phyloP scores from a whole-genome alignment of 2,797 vertebrate genomes.

The Rhinella marina region DNA sequence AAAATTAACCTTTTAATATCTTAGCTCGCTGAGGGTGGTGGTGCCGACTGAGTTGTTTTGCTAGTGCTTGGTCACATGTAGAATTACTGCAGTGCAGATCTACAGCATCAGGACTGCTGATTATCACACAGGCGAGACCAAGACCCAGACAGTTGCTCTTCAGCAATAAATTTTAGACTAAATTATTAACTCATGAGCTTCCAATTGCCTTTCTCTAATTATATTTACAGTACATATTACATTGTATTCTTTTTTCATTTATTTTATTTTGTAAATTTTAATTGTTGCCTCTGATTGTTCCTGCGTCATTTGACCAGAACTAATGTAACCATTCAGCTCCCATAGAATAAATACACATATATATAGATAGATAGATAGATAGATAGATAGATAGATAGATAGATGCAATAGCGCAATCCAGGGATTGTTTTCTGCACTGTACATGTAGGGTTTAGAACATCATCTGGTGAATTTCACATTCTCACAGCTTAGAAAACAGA shows the following conservation, averaged over 20 bases:
- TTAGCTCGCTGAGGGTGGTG: not conserved
- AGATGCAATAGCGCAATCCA: no score
- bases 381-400: no score
- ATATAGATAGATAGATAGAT: no score
- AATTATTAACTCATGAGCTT: conserved; percentile 8
- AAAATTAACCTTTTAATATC: conserved; percentile 16
- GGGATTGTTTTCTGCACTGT: no score
- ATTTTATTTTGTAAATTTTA: not conserved
- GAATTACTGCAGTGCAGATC: conserved; percentile 61
- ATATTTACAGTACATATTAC: not conserved
- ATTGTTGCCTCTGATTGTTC: no score
- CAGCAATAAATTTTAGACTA: not conserved
- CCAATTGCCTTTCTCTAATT: not conserved
- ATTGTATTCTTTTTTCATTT: not conserved
- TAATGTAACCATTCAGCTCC: not conserved
- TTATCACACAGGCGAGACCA: conserved; percentile 47
- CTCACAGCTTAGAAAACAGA: no score
- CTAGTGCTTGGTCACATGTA: conserved; percentile 59
- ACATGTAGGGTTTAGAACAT: no score
- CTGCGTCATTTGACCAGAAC: no score
- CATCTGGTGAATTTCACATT: no score
- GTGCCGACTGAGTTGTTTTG: conserved; percentile 45
- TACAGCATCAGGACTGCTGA: conserved; percentile 49
- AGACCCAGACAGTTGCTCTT: conserved; percentile 17
- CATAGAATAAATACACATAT: not conserved